Evolutionary conservation across 2,113 vertebrate species (phyloP).

Genomic region (Poecilia latipinna): DNA sequence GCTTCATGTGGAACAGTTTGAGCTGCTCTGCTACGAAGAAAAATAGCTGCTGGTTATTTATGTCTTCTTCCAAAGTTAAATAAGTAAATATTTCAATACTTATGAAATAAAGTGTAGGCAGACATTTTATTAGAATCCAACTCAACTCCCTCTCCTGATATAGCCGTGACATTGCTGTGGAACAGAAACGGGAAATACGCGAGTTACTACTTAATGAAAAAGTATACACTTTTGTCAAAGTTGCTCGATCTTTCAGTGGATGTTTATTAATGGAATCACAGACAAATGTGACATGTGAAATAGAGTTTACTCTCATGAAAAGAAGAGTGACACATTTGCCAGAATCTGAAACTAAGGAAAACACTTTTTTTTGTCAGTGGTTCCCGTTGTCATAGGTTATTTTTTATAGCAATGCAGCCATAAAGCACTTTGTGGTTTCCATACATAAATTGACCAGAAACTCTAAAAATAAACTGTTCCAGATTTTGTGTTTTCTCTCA

Average conservation of each 20-base stretch:
- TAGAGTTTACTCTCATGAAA: no score
- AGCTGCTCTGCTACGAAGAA: not conserved
- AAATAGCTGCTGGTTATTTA: not conserved
- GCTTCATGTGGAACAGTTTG: not conserved
- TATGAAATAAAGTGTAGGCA: not conserved
- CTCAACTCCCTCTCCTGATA: not conserved
- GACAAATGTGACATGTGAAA: not conserved
- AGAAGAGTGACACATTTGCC: not conserved
- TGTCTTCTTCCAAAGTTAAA: not conserved
- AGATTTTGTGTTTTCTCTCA: no score
- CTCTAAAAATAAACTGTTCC: no score
- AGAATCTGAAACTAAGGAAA: not conserved
- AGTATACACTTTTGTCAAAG: no score
- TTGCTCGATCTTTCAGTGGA: not conserved
- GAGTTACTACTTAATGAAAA: no score
- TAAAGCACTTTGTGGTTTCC: not conserved
- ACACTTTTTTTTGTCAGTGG: not conserved
- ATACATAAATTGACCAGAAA: no score
- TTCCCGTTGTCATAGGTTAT: not conserved
- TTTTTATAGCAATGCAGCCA: not conserved
- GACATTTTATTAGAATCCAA: not conserved
- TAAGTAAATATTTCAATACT: not conserved
- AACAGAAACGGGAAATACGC: no score
- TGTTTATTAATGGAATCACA: not conserved
- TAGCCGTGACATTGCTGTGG: not conserved